These are phyloP conservation scores for Acipenser ruthenus DNA, from an alignment of 2,797 vertebrate species.

Conservation along the genomic window DNA sequence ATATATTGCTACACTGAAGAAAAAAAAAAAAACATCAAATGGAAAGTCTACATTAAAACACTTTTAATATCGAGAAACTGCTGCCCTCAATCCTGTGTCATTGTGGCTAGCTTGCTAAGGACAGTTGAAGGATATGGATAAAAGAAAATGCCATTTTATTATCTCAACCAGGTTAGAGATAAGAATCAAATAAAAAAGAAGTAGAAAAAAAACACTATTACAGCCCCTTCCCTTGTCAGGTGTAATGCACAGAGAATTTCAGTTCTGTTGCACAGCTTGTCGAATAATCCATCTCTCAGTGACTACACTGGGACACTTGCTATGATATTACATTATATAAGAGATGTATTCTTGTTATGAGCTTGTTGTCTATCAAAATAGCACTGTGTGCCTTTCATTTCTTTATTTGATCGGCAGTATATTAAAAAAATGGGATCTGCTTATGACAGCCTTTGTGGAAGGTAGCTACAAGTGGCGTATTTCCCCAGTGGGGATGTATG, in stretches of 20 bases:
- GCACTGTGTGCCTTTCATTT: constrained; percentile 26
- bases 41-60: too few relatives aligned
- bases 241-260: constrained; percentile 16
- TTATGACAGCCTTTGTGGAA: constrained; percentile 42
- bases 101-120: too few relatives aligned
- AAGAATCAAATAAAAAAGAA: too few relatives aligned
- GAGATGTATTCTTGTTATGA: constrained; percentile 45
- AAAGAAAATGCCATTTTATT: too few relatives aligned
- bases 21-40: too few relatives aligned
- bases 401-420: constrained; percentile 45
- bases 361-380: constrained; percentile 43
- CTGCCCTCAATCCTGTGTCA: too few relatives aligned
- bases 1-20: too few relatives aligned
- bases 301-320: constrained; percentile 30
- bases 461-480: constrained; percentile 45
- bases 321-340: constrained; percentile 46
- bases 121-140: too few relatives aligned
- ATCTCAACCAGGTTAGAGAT: too few relatives aligned
- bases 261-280: constrained; percentile 32
- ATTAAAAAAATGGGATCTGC: constrained; percentile 28
- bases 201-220: too few relatives aligned
- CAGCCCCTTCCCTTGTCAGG: too few relatives aligned
- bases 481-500: constrained; percentile 51
- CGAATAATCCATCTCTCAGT: constrained; percentile 38
- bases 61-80: too few relatives aligned